Evolutionary conservation across 2,113 vertebrate genomes (phyloP).

Genomic region (Lasiurus borealis): DNA sequence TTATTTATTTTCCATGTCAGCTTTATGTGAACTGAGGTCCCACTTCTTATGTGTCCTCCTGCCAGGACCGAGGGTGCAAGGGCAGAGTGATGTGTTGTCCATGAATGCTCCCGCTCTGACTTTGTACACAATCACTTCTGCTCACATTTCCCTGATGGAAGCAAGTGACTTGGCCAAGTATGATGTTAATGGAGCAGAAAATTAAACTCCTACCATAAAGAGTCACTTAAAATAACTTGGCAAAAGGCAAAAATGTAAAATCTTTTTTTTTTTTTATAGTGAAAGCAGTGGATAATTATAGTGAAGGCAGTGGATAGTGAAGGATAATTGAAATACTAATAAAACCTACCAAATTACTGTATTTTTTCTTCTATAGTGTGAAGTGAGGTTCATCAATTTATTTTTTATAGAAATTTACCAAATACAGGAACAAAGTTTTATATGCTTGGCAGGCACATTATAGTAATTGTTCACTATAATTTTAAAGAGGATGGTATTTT

Average conservation of each 20-base stretch:
- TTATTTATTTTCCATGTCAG: background rate
- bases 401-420: background rate
- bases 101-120: background rate
- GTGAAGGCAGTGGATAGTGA: background rate
- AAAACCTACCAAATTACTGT: background rate
- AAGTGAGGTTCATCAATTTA: background rate
- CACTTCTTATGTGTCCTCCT: background rate
- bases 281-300: background rate
- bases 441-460: background rate
- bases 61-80: background rate
- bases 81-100: background rate
- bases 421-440: background rate
- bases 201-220: conserved; percentile 40
- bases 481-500: background rate
- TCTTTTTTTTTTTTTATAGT: conserved; percentile 32
- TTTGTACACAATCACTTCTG: background rate
- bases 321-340: conserved; percentile 32
- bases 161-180: background rate
- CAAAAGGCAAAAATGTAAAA: conserved; percentile 20
- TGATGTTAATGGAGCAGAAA: conserved; percentile 43
- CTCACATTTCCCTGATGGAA: background rate
- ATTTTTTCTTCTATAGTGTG: background rate
- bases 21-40: background rate
- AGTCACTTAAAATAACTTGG: background rate
- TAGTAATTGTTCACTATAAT: background rate